Evolutionary conservation across 2,888 invertebrate species (phyloP).

Genomic region (Campoplex nolae): DNA sequence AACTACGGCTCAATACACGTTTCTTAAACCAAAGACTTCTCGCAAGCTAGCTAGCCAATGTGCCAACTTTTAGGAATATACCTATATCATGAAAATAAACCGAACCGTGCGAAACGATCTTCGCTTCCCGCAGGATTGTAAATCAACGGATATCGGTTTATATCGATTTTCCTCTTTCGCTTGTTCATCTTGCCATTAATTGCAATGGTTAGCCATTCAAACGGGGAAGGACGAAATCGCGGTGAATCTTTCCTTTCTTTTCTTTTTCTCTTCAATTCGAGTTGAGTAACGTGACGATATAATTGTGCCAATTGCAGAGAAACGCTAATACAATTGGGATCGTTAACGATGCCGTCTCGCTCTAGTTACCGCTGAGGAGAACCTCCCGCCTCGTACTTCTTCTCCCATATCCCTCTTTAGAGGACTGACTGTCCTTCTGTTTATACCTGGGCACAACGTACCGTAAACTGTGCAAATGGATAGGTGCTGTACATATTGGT

Average conservation of each 20-base stretch:
- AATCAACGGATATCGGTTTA: conserved; percentile 24
- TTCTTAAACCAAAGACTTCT: no score
- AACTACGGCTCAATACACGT: no score
- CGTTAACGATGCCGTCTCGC: conserved; percentile 68
- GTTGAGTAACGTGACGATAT: conserved; percentile 59
- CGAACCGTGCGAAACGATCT: neutral
- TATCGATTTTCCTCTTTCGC: neutral
- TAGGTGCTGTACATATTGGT: conserved; percentile 14
- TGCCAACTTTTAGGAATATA: neutral
- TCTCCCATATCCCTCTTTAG: neutral
- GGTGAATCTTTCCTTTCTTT: neutral
- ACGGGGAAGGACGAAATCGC: neutral
- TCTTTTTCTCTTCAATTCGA: conserved; percentile 55
- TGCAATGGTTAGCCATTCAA: conserved; percentile 28
- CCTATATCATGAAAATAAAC: neutral
- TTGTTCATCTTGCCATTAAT: conserved; percentile 54
- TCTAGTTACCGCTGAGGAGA: conserved; percentile 63
- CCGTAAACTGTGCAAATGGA: conserved; percentile 35
- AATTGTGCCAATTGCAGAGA: conserved; percentile 63
- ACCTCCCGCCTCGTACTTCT: neutral
- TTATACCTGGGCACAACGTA: neutral
- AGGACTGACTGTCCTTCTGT: conserved; percentile 31
- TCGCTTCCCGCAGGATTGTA: neutral
- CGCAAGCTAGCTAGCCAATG: neutral
- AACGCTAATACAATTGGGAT: conserved; percentile 70